These are phyloP conservation scores for Isurus oxyrinchus DNA, from an alignment of 2,113 vertebrate genomes.

Conservation along the genomic window DNA sequence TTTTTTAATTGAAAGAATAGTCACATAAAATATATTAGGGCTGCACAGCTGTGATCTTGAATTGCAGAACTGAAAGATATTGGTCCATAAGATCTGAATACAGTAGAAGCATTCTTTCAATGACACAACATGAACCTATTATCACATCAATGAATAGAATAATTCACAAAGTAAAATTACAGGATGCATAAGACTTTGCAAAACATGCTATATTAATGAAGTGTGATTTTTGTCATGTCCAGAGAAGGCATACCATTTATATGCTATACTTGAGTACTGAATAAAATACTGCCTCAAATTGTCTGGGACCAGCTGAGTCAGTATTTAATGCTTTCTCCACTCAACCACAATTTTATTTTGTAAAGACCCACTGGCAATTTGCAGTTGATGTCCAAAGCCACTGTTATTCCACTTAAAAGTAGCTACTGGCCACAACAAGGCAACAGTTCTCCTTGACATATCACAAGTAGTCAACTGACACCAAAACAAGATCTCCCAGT, in stretches of 20 bases:
- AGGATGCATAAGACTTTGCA: not conserved
- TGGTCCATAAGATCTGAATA: not conserved
- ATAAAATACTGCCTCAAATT: not conserved
- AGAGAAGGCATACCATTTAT: not conserved
- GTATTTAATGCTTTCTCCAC: constrained; percentile 6
- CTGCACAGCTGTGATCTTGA: not conserved
- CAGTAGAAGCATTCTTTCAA: too few relatives aligned
- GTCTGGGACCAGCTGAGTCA: not conserved
- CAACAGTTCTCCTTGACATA: not conserved
- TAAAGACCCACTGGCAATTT: not conserved
- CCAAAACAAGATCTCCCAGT: not conserved
- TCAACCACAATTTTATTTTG: not conserved
- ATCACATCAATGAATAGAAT: not conserved
- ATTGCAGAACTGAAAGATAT: not conserved
- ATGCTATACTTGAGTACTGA: not conserved
- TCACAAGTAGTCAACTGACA: not conserved
- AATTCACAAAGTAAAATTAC: not conserved
- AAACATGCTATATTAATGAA: not conserved
- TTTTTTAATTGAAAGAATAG: not conserved
- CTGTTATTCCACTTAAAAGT: not conserved
- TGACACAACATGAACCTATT: not conserved
- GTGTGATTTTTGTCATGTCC: not conserved
- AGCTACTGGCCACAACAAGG: not conserved
- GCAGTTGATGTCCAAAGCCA: not conserved
- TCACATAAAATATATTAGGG: not conserved